Conservation (phyloP, 2,888 invertebrate genomes). For the Megaustenia siamemsis region DNA sequence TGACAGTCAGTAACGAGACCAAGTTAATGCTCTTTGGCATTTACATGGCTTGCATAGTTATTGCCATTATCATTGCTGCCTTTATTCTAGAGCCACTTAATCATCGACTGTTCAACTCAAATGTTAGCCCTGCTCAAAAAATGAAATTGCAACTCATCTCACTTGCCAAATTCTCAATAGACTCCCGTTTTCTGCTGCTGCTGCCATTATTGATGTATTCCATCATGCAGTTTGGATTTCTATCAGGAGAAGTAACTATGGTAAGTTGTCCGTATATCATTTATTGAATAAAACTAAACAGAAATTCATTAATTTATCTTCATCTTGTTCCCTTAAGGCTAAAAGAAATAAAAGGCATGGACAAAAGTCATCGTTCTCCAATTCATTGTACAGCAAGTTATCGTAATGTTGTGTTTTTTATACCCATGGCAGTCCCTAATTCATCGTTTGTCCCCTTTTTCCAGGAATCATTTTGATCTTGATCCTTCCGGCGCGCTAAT, state of each 20-base stretch:
- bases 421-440: too few relatives aligned
- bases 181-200: slow-evolving; percentile 68
- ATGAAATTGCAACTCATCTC: slow-evolving; percentile 62
- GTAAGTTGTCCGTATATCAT: slow-evolving; percentile 60
- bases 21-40: slow-evolving; percentile 72
- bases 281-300: too few relatives aligned
- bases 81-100: slow-evolving; percentile 72
- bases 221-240: slow-evolving; percentile 72
- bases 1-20: slow-evolving; percentile 60
- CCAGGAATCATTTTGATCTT: too few relatives aligned
- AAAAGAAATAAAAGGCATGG: too few relatives aligned
- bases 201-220: slow-evolving; percentile 72
- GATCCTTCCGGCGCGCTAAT: too few relatives aligned
- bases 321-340: too few relatives aligned
- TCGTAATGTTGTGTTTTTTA: too few relatives aligned
- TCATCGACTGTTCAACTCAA: slow-evolving; percentile 50
- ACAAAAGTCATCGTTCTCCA: too few relatives aligned
- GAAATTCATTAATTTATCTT: too few relatives aligned
- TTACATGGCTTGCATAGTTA: slow-evolving; percentile 67
- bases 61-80: slow-evolving; percentile 66
- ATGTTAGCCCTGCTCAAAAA: slow-evolving; percentile 53
- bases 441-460: too few relatives aligned
- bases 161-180: slow-evolving; percentile 67
- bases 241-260: slow-evolving; percentile 76
- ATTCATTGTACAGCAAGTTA: too few relatives aligned